phyloP scores from a whole-genome alignment of 37 sponge, comb jelly and placozoan species.

The Beroe forskalii region DNA sequence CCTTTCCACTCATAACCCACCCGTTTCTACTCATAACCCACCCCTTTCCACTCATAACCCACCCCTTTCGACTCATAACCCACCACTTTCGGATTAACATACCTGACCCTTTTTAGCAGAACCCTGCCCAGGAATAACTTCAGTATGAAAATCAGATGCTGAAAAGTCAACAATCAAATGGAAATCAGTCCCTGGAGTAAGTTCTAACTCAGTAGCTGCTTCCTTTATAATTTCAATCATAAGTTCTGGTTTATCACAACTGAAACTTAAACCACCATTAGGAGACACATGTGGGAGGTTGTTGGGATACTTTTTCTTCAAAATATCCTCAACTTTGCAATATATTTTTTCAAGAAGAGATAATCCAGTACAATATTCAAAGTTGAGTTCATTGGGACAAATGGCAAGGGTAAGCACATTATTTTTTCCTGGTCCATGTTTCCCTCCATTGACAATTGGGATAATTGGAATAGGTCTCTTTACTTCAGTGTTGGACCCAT shows the following conservation, averaged over 20 bases:
- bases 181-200: constrained; percentile 11
- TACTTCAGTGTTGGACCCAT: neutral
- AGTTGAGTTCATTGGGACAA: neutral
- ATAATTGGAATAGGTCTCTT: constrained; percentile 8
- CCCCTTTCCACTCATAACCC: no score
- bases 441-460: constrained; percentile 1
- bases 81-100: neutral
- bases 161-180: neutral
- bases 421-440: constrained; percentile 32
- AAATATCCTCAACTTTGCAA: neutral
- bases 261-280: constrained; percentile 26
- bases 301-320: constrained; percentile 8
- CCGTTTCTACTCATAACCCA: no score
- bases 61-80: no score
- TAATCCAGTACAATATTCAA: neutral
- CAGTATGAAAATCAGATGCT: constrained; percentile 52
- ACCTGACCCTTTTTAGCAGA: constrained; percentile 66
- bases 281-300: neutral
- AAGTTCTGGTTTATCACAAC: constrained; percentile 10
- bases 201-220: neutral
- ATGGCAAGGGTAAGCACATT: neutral
- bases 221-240: constrained; percentile 44
- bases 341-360: neutral
- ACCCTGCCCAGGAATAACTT: constrained; percentile 38
- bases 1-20: no score